Evolutionary conservation across 2,113 vertebrate species (phyloP), one percentile per base, ranked within the genome.

Genomic region (Osmerus mordax): DNA sequence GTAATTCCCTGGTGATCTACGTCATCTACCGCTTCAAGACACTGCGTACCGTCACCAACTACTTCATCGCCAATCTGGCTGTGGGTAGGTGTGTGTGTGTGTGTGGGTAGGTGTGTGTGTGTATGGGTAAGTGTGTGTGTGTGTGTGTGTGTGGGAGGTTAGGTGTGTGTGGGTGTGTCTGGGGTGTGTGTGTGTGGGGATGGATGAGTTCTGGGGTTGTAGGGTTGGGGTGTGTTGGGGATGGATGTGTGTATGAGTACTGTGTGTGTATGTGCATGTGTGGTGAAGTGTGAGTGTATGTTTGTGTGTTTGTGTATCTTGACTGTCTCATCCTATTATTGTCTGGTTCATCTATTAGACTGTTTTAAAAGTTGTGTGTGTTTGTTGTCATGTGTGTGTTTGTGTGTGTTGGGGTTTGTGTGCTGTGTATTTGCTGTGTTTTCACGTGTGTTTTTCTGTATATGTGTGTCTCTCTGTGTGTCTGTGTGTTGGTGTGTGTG

Each of bases 41-140:
- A 32, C 95, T 99, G 78, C 93, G 93, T 25, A 98, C 97, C 0
- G 96, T 99, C 65, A 99, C 97, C 19, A 99, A 99, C 89, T 98
- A 95, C 83, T 99, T 99, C 83, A 99, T 99, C 63, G 96, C 93
- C 32, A 99, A 98, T 75, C 89, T 99, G 85, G 97, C 95, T 21
- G 86, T 90, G 0, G 87, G 88, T 90, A 70, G 0, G 88, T 67
- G 14, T 51, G 64, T 69, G 29, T 47, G 3, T 2, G 25, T 25
- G 25, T 25, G 25, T 21, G 21, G 21, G 21, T 21, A 21, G 21
- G 21, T 21, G 21, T 21, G 21, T 47, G 32, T 67, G 47, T 9
- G 14, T 53, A 1, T 23, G 2, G 21, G 47, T 28, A 12, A 5
- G 6, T 4, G 12, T 21, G 5, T 14, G 12, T 65, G 12, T 21